phyloP scores from a whole-genome alignment of 2,888 invertebrate genomes.

The Sphaerophoria rueppellii region DNA sequence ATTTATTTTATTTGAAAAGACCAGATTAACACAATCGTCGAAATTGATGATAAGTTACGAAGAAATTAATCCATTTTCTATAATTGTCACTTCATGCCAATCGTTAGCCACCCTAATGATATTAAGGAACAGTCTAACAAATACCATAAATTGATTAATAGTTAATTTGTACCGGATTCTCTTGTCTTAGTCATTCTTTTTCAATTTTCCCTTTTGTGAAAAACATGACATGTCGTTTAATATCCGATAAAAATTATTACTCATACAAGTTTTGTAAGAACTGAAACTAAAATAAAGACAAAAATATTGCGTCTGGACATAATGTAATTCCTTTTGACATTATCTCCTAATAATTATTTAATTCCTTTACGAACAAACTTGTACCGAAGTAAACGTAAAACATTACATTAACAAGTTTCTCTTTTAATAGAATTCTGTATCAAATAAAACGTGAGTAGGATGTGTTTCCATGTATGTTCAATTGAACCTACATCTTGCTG shows the following conservation, averaged over 20 bases:
- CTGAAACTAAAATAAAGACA: neutral
- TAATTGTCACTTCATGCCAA: too few species aligned
- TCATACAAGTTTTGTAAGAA: neutral
- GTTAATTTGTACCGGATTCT: too few species aligned
- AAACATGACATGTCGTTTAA: neutral
- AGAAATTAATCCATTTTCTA: too few species aligned
- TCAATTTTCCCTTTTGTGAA: neutral
- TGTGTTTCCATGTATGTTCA: neutral
- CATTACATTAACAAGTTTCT: constrained; percentile 13
- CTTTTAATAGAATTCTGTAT: constrained; percentile 3
- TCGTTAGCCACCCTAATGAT: neutral
- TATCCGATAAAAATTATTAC: neutral
- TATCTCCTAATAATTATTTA: constrained; percentile 9
- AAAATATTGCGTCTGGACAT: neutral
- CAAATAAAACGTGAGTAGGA: constrained; percentile 35
- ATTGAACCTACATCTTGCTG: neutral
- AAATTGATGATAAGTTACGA: too few species aligned
- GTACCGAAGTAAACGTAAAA: neutral
- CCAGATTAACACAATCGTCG: too few species aligned
- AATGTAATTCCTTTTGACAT: neutral
- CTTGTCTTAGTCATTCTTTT: too few species aligned
- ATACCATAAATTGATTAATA: neutral
- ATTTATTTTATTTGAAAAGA: too few species aligned
- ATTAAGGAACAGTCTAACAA: constrained; percentile 6
- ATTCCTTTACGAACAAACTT: neutral